Evolutionary conservation across 2,113 vertebrate genomes (phyloP), one percentile per base, ranked within the genome.

Genomic region (Spilogale gracilis): DNA sequence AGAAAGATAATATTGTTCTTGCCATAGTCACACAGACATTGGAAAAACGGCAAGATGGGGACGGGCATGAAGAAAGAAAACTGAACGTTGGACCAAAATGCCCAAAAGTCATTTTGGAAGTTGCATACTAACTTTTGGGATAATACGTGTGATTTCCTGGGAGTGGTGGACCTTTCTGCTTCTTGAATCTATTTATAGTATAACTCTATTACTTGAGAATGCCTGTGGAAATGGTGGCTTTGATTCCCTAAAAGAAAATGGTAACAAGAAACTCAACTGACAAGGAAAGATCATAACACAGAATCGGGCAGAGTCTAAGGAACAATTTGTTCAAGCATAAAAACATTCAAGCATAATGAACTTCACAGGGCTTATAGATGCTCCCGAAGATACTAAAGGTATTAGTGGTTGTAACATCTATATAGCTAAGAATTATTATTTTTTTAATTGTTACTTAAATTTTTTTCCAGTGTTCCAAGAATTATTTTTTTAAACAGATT

Each of bases 301-400:
- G 60, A 85, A 89, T 92, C 32, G 69, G 38, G 30, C 43, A 80
- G 63, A 86, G 50, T 65, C 89, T 92, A 92, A 89, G 61, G 43
- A 74, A 43, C 74, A 79, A 73, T 89, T 74, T 74, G 25, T 27
- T 88, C 18, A 81, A 94, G 58, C 45, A 73, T 27, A 87, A 38
- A 38, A 38, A 38, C 38, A 38, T 27, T 88, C 18, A 81, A 94
- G 58, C 45, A 73, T 27, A 87, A 38, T 50, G 38, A 86, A 94
- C 69, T 79, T 20, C 74, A 38, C 0, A 43, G 83, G 17, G 30
- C 56, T 82, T 87, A 61, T 0, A 5, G 20, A 82, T 4, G 50
- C 48, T 93, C 61, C 52, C 94, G 45, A 78, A 30, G 48, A 74
- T 50, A 73, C 27, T 32, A 45, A 85, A 54, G 13, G 6, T 80